Percentiles rank a stretch among this genome's conserved stretches.
These are phyloP conservation scores for Euplexia lucipara DNA, from an alignment of 2,888 invertebrate species.

Conservation along the genomic window DNA sequence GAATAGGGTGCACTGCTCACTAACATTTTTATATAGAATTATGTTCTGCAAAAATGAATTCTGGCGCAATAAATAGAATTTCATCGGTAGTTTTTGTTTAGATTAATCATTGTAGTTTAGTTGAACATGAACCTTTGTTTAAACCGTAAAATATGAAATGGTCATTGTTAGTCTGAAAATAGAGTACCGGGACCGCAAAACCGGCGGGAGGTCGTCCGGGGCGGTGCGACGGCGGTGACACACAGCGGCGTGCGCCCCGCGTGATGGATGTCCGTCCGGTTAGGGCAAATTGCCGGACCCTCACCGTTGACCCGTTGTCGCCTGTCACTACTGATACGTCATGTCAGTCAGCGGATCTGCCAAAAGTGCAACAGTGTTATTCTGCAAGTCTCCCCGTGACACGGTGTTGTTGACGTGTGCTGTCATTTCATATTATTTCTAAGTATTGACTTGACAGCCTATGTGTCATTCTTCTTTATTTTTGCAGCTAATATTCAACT, in stretches of 20 bases:
- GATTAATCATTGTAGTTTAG: too few relatives aligned
- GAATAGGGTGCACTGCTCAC: too few relatives aligned
- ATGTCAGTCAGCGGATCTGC: constrained; percentile 2
- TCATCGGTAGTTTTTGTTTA: too few relatives aligned
- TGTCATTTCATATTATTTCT: too few relatives aligned
- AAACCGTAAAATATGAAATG: neutral
- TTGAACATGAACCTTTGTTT: neutral
- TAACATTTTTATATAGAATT: too few relatives aligned
- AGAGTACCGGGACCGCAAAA: constrained; percentile 58
- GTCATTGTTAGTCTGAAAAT: constrained; percentile 37
- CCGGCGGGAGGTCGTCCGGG: constrained; percentile 49
- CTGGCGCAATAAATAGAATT: too few relatives aligned
- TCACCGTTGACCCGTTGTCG: constrained; percentile 31
- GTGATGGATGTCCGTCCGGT: constrained; percentile 70
- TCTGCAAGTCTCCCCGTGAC: too few relatives aligned
- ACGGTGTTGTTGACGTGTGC: too few relatives aligned
- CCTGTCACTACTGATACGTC: constrained; percentile 19
- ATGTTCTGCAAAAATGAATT: too few relatives aligned
- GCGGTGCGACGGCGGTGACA: constrained; percentile 31
- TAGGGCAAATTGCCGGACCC: constrained; percentile 68
- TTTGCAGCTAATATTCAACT: too few relatives aligned
- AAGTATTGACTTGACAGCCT: too few relatives aligned
- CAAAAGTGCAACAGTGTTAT: neutral
- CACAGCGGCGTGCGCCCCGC: constrained; percentile 60
- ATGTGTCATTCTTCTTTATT: too few relatives aligned